Percentiles rank a stretch among this genome's conserved stretches.
phyloP scores from a whole-genome alignment of 2,888 invertebrate species.

The Lysandra coridon region DNA sequence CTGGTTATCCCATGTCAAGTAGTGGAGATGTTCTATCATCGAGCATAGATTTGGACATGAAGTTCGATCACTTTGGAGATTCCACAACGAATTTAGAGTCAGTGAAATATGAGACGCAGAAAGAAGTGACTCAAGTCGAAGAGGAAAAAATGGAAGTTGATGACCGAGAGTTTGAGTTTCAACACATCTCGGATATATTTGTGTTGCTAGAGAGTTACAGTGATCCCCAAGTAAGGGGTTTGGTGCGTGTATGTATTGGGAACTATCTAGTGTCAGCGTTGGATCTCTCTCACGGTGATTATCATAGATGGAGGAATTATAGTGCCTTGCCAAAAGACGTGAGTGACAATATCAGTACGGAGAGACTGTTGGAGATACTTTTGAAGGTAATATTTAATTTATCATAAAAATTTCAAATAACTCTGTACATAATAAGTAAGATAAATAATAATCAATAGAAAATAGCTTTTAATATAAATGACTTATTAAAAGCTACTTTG shows the following conservation, averaged over 20 bases:
- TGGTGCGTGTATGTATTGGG: conserved; percentile 84
- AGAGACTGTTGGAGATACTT: conserved; percentile 75
- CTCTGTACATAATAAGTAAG: no score
- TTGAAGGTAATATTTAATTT: conserved; percentile 67
- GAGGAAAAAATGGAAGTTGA: conserved; percentile 50
- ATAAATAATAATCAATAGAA: no score
- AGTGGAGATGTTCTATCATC: conserved; percentile 65
- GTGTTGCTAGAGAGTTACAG: conserved; percentile 83
- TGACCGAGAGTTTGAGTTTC: conserved; percentile 64
- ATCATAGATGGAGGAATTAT: conserved; percentile 71
- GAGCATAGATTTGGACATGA: conserved; percentile 80
- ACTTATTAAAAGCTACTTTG: no score
- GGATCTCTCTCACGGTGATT: conserved; percentile 78
- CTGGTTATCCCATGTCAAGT: conserved; percentile 71
- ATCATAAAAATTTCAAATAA: no score
- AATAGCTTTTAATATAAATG: no score
- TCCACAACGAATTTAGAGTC: conserved; percentile 57
- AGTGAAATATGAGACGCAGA: conserved; percentile 30
- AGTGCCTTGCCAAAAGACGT: conserved; percentile 62
- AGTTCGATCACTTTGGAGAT: conserved; percentile 83
- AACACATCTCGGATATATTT: conserved; percentile 86
- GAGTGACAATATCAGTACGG: conserved; percentile 62
- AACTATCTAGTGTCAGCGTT: conserved; percentile 83
- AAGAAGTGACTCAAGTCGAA: conserved; percentile 17
- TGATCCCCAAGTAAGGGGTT: conserved; percentile 91